These are phyloP conservation scores for Malacoctenus gilli DNA, from an alignment of 2,797 vertebrate species.

Conservation along the genomic window DNA sequence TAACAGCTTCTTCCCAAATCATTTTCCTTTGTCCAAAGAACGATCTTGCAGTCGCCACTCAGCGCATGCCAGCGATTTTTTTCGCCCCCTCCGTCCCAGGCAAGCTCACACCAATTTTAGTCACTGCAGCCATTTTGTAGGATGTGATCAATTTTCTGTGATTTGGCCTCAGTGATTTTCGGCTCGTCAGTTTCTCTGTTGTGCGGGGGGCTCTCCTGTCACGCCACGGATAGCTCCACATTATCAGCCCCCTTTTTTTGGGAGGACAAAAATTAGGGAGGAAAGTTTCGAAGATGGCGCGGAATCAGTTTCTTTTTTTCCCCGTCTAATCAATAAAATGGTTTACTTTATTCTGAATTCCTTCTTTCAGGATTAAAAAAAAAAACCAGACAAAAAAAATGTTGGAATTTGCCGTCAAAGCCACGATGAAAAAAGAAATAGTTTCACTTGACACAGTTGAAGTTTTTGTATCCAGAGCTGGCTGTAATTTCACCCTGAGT, in stretches of 20 bases:
- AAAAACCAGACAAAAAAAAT: conserved; percentile 15
- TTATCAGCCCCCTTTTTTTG: conserved; percentile 16
- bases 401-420: conserved; percentile 14
- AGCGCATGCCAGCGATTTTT: conserved; percentile 7
- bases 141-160: conserved; percentile 79
- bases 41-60: conserved; percentile 16
- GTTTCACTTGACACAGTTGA: conserved; percentile 27
- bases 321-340: conserved; percentile 37
- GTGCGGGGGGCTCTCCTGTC: conserved; percentile 28
- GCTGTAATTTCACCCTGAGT: conserved; percentile 61
- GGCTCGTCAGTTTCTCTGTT: conserved; percentile 49
- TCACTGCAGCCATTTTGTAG: conserved; percentile 74
- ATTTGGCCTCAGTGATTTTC: conserved; percentile 70
- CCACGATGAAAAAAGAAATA: conserved; percentile 25
- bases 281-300: conserved; percentile 15
- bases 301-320: conserved; percentile 31
- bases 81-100: conserved; percentile 3
- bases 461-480: conserved; percentile 37
- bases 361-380: conserved; percentile 5
- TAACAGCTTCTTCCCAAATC: conserved; percentile 2
- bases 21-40: conserved; percentile 6
- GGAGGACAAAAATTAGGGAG: conserved; percentile 1
- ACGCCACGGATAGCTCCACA: conserved; percentile 31
- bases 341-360: conserved; percentile 17
- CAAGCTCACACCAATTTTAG: conserved; percentile 66